These are phyloP conservation scores for Thumatha senex DNA, from an alignment of 2,888 invertebrate genomes.

Conservation along the genomic window DNA sequence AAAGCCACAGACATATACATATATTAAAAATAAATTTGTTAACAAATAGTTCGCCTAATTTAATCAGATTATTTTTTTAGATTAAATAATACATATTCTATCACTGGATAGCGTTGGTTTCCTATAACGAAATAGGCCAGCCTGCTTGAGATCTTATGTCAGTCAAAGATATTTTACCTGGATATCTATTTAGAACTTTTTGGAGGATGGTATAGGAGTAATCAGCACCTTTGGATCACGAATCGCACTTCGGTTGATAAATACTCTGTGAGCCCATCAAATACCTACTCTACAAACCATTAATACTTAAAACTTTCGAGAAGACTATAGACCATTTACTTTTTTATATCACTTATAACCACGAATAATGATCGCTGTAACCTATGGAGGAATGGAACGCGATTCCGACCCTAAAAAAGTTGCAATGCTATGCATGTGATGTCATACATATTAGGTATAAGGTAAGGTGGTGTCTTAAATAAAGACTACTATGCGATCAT, in stretches of 20 bases:
- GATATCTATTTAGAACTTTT: not conserved
- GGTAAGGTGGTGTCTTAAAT: no score
- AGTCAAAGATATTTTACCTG: slow-evolving; percentile 41
- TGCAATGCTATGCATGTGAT: no score
- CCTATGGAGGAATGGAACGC: no score
- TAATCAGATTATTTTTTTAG: slow-evolving; percentile 17
- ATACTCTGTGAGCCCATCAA: slow-evolving; percentile 1
- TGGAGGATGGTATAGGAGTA: not conserved
- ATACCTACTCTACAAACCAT: not conserved
- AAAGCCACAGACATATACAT: slow-evolving; percentile 11
- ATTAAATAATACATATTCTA: slow-evolving; percentile 29
- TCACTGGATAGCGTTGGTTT: slow-evolving; percentile 25
- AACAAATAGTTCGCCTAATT: slow-evolving; percentile 2
- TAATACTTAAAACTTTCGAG: not conserved
- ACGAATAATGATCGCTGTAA: no score
- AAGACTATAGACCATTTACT: no score
- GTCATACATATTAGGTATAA: no score
- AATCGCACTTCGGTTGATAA: not conserved
- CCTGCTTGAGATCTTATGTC: slow-evolving; percentile 56
- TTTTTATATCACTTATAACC: no score
- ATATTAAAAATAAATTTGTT: slow-evolving; percentile 4
- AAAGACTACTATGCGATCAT: no score
- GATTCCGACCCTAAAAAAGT: no score
- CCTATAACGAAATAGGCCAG: slow-evolving; percentile 42
- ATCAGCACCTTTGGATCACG: no score